Conservation (phyloP, 2,113 vertebrate genomes). For the Delphinapterus leucas region DNA sequence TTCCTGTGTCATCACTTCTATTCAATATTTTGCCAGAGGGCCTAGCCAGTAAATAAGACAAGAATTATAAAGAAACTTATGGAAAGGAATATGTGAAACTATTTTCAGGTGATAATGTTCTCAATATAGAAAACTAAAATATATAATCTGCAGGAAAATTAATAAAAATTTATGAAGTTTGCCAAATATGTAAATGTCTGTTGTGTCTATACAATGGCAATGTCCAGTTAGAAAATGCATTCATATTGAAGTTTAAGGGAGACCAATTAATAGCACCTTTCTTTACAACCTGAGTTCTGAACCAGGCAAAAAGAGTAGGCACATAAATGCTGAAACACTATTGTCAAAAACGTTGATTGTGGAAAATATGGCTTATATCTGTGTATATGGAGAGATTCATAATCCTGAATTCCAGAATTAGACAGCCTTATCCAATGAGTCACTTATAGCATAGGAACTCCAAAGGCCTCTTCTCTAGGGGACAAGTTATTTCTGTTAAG, state of each 20-base stretch:
- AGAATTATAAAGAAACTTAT: background rate
- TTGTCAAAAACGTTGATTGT: background rate
- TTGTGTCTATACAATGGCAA: background rate
- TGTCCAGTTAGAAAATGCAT: background rate
- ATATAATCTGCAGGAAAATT: background rate
- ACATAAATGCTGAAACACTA: background rate
- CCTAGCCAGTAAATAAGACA: background rate
- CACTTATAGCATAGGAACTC: background rate
- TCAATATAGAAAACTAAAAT: background rate
- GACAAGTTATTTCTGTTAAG: slow-evolving; percentile 29
- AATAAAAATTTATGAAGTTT: slow-evolving; percentile 12
- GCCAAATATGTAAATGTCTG: background rate
- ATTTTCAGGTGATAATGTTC: background rate
- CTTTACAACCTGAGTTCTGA: background rate
- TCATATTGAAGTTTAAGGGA: background rate
- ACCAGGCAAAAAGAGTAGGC: background rate
- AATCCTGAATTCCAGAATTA: slow-evolving; percentile 36
- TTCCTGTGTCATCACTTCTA: background rate
- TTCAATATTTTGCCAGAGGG: background rate
- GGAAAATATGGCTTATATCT: background rate
- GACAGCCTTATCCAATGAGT: slow-evolving; percentile 11
- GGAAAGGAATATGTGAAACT: background rate
- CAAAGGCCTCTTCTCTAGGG: background rate
- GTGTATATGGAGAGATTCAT: slow-evolving; percentile 1
- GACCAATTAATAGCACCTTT: background rate